phyloP scores from a whole-genome alignment of 2,888 invertebrate species.

The Melanotus villosus region DNA sequence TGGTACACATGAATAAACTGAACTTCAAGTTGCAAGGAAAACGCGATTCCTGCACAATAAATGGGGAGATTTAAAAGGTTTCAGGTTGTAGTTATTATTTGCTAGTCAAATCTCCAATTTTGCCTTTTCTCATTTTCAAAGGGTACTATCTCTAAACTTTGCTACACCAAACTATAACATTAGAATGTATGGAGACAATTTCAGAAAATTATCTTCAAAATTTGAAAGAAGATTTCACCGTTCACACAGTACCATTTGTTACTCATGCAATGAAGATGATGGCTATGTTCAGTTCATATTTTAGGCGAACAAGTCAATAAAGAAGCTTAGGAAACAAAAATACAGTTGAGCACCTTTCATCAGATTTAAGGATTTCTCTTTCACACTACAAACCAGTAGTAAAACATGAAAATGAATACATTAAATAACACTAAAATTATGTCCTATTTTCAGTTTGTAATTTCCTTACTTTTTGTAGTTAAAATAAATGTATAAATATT shows the following conservation, averaged over 20 bases:
- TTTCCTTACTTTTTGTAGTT: not conserved
- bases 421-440: slow-evolving; percentile 3
- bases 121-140: slow-evolving; percentile 13
- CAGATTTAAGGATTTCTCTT: slow-evolving; percentile 8
- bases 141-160: not conserved
- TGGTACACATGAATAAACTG: slow-evolving; percentile 15
- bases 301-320: slow-evolving; percentile 11
- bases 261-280: slow-evolving; percentile 15
- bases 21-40: slow-evolving; percentile 7
- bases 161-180: not conserved
- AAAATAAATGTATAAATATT: slow-evolving; percentile 9
- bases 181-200: not conserved
- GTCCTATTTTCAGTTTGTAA: slow-evolving; percentile 3
- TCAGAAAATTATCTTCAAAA: slow-evolving; percentile 5
- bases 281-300: slow-evolving; percentile 5
- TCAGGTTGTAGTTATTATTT: slow-evolving; percentile 4
- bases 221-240: slow-evolving; percentile 4
- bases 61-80: not conserved
- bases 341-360: slow-evolving; percentile 9
- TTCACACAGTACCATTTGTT: slow-evolving; percentile 5
- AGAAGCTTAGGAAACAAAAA: not conserved
- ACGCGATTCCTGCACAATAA: not conserved
- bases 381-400: slow-evolving; percentile 2
- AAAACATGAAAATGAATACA: not conserved
- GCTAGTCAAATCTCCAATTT: slow-evolving; percentile 3